Conservation (phyloP, 2,888 invertebrate genomes). For the Formica aserva region DNA sequence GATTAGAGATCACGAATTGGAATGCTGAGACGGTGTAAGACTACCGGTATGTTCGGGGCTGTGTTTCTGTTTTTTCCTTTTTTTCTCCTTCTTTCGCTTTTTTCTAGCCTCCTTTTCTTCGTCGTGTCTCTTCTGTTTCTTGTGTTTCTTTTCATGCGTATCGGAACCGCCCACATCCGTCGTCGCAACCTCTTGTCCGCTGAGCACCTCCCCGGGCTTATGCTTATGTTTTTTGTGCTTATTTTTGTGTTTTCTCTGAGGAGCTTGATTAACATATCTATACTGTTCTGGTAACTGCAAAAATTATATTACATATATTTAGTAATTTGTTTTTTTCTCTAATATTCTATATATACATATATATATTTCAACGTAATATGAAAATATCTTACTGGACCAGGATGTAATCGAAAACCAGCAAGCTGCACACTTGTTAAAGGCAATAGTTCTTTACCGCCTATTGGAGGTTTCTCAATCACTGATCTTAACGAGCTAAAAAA, state of each 20-base stretch:
- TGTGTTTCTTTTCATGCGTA: conserved; percentile 97
- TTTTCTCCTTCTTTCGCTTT: conserved; percentile 98
- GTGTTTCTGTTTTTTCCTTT: conserved; percentile 97
- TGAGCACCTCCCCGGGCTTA: conserved; percentile 93
- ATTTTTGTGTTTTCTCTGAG: conserved; percentile 97
- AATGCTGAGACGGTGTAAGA: conserved; percentile 88
- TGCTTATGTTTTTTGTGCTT: conserved; percentile 98
- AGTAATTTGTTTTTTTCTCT: background rate
- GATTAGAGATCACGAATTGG: conserved; percentile 86
- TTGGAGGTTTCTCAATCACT: conserved; percentile 97
- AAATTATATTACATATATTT: background rate
- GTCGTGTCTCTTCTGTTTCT: conserved; percentile 97
- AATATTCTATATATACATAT: background rate
- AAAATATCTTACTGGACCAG: conserved; percentile 91
- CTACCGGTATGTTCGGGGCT: conserved; percentile 94
- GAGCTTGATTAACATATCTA: conserved; percentile 95
- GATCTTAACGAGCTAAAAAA: conserved; percentile 93
- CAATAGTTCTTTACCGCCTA: conserved; percentile 95
- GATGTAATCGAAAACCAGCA: conserved; percentile 97
- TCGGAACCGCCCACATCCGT: conserved; percentile 90
- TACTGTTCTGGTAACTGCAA: conserved; percentile 96
- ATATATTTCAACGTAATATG: background rate
- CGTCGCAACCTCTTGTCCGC: conserved; percentile 91
- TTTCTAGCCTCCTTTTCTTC: conserved; percentile 96
- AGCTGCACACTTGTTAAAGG: conserved; percentile 95